Base-by-base conservation (phyloP, 2,888 invertebrate genomes). In the Drosophila nigricruria region DNA sequence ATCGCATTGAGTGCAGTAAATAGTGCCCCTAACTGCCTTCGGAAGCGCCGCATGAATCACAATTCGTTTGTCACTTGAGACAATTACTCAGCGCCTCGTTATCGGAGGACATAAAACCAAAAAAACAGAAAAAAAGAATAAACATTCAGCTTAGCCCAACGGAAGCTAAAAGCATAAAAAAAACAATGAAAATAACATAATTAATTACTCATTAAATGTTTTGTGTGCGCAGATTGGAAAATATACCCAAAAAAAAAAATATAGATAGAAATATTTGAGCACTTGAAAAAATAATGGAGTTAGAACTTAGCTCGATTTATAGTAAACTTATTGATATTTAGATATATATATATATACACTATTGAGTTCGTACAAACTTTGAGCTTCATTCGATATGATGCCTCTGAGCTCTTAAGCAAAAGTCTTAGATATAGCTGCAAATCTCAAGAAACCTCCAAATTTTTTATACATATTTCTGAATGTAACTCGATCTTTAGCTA, bases 11-110 rank as follows among this genome's bases (percentile, higher is more conserved):
- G 20, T 32, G 36, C 2, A 14, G 20, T 3, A 18, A 27, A 34
- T n/a, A 43, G 42, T 12, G 42, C 42, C 20, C 12, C 12, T 10
- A 20, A 12, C 20, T 14, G 42, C 38, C 20, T n/a, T 25, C 5
- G 2, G 10, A n/a, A 49, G 52, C 50, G 52, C 68, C 40, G 20
- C 50, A 23, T 68, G 38, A 58, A 52, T 70, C 57, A 70, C 27
- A 40, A 16, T 42, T 40, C 23, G 0, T 12, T 23, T 23, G 59
- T 38, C n/a, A 27, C 9, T 18, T 25, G n/a, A 25, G 23, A 12
- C 20, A 42, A 20, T 71, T 49, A 49, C 70, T 49, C 23, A 63
- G 12, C 40, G 70, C 18, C 23, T 36, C 66, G 40, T 50, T 71
- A 71, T 71, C 43, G n/a, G 18, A 10, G 20, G 25, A 53, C 42